Evolutionary conservation across 2,888 invertebrate species (phyloP), one percentile per base, ranked within the genome.

Genomic region (Macaria liturata): DNA sequence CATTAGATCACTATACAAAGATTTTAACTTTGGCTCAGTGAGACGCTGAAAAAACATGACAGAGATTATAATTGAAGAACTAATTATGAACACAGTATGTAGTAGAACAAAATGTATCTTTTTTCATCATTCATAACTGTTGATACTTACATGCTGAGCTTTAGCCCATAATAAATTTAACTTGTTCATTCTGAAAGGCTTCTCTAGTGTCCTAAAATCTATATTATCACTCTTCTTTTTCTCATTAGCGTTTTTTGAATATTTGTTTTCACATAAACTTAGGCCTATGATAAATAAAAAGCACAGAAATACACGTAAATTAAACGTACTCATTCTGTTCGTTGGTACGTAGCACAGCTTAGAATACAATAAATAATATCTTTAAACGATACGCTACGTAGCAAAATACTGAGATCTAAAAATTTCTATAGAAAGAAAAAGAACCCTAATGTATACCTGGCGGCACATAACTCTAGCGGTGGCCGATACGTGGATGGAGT

Each of bases 121-220:
- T 37, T 0, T 37, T 37, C 7, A 37, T 6, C 7, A 37, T 37
- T 37, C 7, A 37, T 37, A 37, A 37, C 3, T 7, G 9, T 49
- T 43, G 43, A 20, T 45, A 59, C 60, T 90, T 93, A 98, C 98
- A 84, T 96, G 95, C 85, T 96, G 95, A 8, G 98, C 98, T 92
- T 98, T 98, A 3, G 94, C 88, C 98, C 98, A 98, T 32, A 98
- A 88, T 58, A 97, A 85, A 88, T 98, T 98, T 39, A 98, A 85
- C 88, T 98, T 98, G 37, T 96, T 95, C 95, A 98, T 97, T 68
- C 98, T 93, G 86, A 96, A 98, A 4, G 98, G 98, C 74, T 95
- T 95, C 67, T 97, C 95, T 47, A 97, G 83, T 59, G 93, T 95
- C 74, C 96, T 93, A 65, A 97, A 94, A 59, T 94, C 92, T 0